Percentiles rank a stretch among this genome's conserved stretches.
Conservation (phyloP, 2,797 vertebrate species). For the Buceros bicornis region DNA sequence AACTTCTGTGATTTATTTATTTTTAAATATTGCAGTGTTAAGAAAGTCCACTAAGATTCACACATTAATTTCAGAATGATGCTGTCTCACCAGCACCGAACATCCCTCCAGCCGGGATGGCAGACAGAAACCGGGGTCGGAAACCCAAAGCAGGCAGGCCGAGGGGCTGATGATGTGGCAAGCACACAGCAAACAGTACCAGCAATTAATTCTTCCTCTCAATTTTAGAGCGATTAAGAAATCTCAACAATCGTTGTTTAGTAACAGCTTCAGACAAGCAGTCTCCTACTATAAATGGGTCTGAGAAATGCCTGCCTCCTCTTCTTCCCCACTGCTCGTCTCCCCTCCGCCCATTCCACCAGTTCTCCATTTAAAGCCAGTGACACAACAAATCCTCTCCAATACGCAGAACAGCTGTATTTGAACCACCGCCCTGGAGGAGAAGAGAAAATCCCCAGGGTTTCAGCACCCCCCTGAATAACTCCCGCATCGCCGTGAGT, state of each 20-base stretch:
- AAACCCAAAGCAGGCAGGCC: neutral
- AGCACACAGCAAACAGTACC: neutral
- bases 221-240: neutral
- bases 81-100: neutral
- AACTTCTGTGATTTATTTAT: neutral
- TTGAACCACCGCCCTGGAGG: rapidly evolving
- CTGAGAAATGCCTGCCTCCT: neutral
- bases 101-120: neutral
- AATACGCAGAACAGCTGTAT: neutral
- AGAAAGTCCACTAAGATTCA: neutral
- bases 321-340: neutral
- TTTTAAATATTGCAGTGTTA: neutral
- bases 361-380: neutral
- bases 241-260: neutral
- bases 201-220: neutral
- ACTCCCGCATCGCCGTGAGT: neutral
- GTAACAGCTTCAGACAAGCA: neutral
- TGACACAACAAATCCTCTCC: neutral
- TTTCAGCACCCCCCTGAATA: neutral
- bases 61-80: neutral
- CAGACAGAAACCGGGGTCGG: neutral
- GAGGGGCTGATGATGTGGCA: neutral
- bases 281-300: neutral
- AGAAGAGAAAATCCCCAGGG: neutral
- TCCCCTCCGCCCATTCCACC: neutral